Percentiles rank a stretch among this genome's conserved stretches.
Evolutionary conservation across 2,113 vertebrate species (phyloP).

Genomic region (Narcine bancroftii): DNA sequence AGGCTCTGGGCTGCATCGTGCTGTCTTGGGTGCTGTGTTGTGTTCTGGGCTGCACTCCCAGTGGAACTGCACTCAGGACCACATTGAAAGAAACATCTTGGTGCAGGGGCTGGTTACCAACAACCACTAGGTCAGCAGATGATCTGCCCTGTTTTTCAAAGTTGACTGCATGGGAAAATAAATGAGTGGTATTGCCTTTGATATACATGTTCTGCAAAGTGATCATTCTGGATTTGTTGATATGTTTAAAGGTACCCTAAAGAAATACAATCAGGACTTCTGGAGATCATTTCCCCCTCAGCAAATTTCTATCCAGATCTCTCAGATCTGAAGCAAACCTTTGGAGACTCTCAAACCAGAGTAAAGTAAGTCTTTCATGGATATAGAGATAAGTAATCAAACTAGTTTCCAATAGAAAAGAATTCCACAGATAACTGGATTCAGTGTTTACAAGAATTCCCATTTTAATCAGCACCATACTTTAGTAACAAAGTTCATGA

Average conservation of each 20-base stretch:
- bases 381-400: background rate
- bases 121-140: background rate
- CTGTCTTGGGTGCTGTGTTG: too few species aligned
- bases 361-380: slow-evolving; percentile 58
- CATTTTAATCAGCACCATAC: background rate
- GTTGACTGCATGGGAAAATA: background rate
- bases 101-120: too few species aligned
- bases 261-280: slow-evolving; percentile 61
- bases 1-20: too few species aligned
- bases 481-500: background rate
- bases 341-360: slow-evolving; percentile 62
- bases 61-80: too few species aligned
- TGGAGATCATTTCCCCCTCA: slow-evolving; percentile 71
- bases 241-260: slow-evolving; percentile 59
- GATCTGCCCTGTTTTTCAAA: background rate
- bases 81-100: too few species aligned
- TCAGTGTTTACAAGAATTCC: background rate
- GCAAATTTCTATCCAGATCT: slow-evolving; percentile 64
- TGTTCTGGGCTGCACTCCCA: too few species aligned
- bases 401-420: background rate
- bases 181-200: background rate
- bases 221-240: slow-evolving; percentile 35
- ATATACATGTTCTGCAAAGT: background rate
- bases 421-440: background rate
- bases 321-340: slow-evolving; percentile 50